Evolutionary conservation across 2,797 vertebrate species (phyloP), one percentile per base, ranked within the genome.

Genomic region (Phylloscopus collybita): DNA sequence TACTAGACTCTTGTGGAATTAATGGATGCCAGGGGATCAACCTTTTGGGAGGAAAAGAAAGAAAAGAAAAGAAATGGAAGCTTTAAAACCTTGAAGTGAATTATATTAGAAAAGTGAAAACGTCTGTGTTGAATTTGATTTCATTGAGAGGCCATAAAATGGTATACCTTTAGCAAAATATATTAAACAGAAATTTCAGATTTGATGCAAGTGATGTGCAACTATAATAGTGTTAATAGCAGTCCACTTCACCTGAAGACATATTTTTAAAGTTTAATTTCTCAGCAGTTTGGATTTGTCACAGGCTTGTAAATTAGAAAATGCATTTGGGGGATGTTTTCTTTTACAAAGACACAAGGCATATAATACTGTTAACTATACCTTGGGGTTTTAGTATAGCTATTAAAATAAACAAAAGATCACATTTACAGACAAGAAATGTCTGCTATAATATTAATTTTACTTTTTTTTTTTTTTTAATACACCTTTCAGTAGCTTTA

Each of bases 1-100:
- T 98, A 98, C 94, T 97, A 98, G 98, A 97, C 98, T 98, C 97
- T 97, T 97, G 97, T 98, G 97, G 98, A 98, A 98, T 99, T 99
- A 99, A 99, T 98, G 98, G 98, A 98, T 98, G 97, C 98, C 98
- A 97, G 96, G 98, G 98, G 98, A 99, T 98, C 98, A 97, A 91
- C 98, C 97, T 98, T 98, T 98, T 50, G 47, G 67, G 81, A 82
- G 34, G 26, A 79, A 92, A 88, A 92, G 96, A 97, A 98, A 98
- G 98, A 98, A 98, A 62, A 38, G 30, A 42, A 98, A 97, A 98
- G 97, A 98, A 97, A 98, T 98, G 98, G 98, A 98, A 98, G 97
- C 97, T 98, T 98, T 98, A 98, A 98, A 98, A 97, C 98, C 98
- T 98, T 94, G 86, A 94, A 95, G 96, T 98, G 98, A 99, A 97